Percentiles rank a stretch among this genome's conserved stretches.
phyloP scores from a whole-genome alignment of 2,888 invertebrate species.

The Drosophila multiciliata region DNA sequence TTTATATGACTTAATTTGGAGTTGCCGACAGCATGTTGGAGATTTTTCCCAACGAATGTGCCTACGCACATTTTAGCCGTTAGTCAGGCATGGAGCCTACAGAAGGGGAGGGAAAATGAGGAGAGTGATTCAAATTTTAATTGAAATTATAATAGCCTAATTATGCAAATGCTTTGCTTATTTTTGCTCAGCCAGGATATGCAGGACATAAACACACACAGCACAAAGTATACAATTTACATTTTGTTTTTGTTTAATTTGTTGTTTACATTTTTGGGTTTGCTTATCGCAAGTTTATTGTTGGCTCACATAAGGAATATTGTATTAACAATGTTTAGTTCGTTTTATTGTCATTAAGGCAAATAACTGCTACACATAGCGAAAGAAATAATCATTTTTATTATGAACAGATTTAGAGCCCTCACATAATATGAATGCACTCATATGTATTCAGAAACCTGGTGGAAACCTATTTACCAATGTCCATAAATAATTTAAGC shows the following conservation, averaged over 20 bases:
- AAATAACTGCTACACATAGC: constrained; percentile 11
- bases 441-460: constrained; percentile 23
- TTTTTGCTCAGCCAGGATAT: constrained; percentile 35
- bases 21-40: neutral
- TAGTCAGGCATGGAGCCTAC: constrained; percentile 52
- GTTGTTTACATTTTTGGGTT: constrained; percentile 46
- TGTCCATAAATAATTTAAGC: constrained; percentile 63
- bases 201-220: constrained; percentile 11
- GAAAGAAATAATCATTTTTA: neutral
- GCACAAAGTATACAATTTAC: constrained; percentile 30
- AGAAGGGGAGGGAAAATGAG: constrained; percentile 1
- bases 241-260: constrained; percentile 39
- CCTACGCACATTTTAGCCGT: constrained; percentile 36
- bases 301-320: constrained; percentile 43
- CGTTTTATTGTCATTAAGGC: neutral
- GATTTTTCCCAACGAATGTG: constrained; percentile 11
- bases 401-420: constrained; percentile 3
- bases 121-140: constrained; percentile 56
- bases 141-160: constrained; percentile 80
- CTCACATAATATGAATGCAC: constrained; percentile 26
- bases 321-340: constrained; percentile 39
- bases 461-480: constrained; percentile 43
- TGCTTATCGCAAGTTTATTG: constrained; percentile 55
- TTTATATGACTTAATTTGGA: constrained; percentile 11
- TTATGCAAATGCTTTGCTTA: constrained; percentile 71